Evolutionary conservation across 92 coral and sea anemone species (phyloP), one percentile per base, ranked within the genome.

Genomic region (Chrysogorgia sp.): DNA sequence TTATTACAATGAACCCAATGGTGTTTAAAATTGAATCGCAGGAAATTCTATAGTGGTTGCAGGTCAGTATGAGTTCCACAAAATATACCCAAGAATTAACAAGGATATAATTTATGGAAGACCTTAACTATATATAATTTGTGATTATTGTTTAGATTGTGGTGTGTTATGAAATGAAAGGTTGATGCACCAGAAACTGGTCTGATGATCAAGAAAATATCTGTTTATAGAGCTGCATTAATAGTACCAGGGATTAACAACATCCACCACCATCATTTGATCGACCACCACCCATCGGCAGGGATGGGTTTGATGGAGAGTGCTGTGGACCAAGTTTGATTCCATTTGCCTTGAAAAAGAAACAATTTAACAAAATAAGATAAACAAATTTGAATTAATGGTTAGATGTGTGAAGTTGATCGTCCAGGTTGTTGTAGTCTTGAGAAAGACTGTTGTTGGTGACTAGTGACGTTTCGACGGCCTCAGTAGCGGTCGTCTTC

Each of bases 261-360:
- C 99, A 96, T 71, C 99, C 99, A 32, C 99, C 90, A 68, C 96
- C 88, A 72, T 96, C 99, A 50, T 96, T 92, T 14, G 94, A 67
- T 83, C 99, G 90, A 79, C 96, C 85, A 4, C 99, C 97, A n/a
- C 97, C 97, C 80, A 88, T 85, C 9, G 99, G 97, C 57, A 92
- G 88, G 9, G 97, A 91, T 0, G 99, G 92, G 57, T 96, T 96
- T 34, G 99, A 89, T 30, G 99, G 99, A 3, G 99, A 96, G 52
- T 96, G 99, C 65, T 96, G 99, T 20, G 99, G 99, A 43, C 99
- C 99, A 40, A 96, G 78, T 83, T 96, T 96, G 83, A 96, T 96
- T 64, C 99, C 99, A 79, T 96, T 96, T 10, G 99, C 99, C 99
- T 96, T 63, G 22, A 74, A 25, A 68, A 58, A 29, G 53, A 47